Base-by-base conservation (phyloP, 30 jellyfish, hydroid and myxozoan genomes). In the Phacellophora camtschatica region DNA sequence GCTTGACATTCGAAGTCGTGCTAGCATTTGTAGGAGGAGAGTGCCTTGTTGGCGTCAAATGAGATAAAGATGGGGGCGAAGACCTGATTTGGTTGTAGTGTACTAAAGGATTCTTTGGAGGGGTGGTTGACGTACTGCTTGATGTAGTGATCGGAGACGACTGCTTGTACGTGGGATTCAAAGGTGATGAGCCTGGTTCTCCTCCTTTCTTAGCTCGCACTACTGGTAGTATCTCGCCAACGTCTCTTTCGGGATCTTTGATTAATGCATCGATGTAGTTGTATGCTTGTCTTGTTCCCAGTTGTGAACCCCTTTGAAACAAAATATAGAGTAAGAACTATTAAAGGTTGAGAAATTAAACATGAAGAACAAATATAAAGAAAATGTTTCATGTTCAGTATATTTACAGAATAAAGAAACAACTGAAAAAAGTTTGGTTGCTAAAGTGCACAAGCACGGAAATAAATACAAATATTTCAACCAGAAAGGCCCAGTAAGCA, bases 201-300 rank as follows among this genome's bases (percentile, higher is more conserved):
- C 67, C 92, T 19, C n/a, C 7, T 56, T 63, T 81, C 76, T 55
- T 86, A 6, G 96, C 16, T 13, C 85, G 74, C n/a, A n/a, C n/a
- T 35, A 92, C 84, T 13, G 98, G 98, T 4, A 92, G 64, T 23
- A 92, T 92, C 72, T 92, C 98, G 13, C 94, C 51, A 23, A 92
- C 98, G 71, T 92, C 97, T 1, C 94, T 50, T 23, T 92, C 98
- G 5, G 98, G 98, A 55, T 92, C 89, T 73, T 82, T 91, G 57
- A 92, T 92, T 18, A 92, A 66, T 54, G 97, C 95, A 58, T 92
- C 97, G 45, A 92, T 84, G 28, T 86, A 84, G 62, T 92, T 85
- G 82, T 88, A 80, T 8, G 98, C 98, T 59, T 82, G 97, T 46
- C 95, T 74, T 37, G 98, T 86, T 9, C 92, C 86, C 39, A 86